Percentiles rank a stretch among this genome's conserved stretches.
Evolutionary conservation across 2,113 vertebrate species (phyloP).

Genomic region (Ophiodon elongatus): DNA sequence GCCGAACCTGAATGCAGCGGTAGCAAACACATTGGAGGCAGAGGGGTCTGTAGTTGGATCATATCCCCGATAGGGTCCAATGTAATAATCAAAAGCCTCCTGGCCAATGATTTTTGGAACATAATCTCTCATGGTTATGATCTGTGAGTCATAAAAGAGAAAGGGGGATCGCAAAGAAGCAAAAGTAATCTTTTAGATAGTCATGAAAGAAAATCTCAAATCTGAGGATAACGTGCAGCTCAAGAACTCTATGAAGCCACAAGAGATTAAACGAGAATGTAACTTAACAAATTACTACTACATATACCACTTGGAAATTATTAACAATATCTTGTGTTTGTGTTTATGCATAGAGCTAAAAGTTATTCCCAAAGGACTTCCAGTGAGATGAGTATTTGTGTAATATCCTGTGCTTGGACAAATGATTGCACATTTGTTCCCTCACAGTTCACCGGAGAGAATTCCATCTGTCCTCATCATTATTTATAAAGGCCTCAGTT

Average conservation of each 20-base stretch:
- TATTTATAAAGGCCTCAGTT: conserved; percentile 57
- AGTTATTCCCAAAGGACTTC: conserved; percentile 13
- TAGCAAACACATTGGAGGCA: conserved; percentile 92
- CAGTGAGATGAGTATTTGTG: conserved; percentile 8
- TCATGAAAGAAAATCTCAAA: neutral
- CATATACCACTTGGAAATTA: neutral
- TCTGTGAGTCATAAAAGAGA: conserved; percentile 79
- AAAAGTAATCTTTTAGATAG: neutral
- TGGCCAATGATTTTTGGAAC: conserved; percentile 92
- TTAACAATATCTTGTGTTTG: conserved; percentile 2
- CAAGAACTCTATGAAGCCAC: neutral
- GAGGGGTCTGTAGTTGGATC: conserved; percentile 87
- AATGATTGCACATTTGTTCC: conserved; percentile 41
- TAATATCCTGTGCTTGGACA: neutral
- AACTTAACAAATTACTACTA: neutral
- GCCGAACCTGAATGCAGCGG: conserved; percentile 96
- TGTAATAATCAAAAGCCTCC: conserved; percentile 84
- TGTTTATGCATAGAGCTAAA: neutral
- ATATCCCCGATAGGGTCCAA: conserved; percentile 90
- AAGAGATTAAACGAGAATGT: neutral
- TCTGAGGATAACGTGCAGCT: neutral
- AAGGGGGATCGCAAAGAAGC: neutral
- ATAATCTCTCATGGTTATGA: conserved; percentile 94
- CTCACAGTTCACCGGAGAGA: conserved; percentile 34
- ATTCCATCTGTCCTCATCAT: conserved; percentile 52